Conservation (phyloP, 2,797 vertebrate genomes). For the Trichosurus vulpecula region DNA sequence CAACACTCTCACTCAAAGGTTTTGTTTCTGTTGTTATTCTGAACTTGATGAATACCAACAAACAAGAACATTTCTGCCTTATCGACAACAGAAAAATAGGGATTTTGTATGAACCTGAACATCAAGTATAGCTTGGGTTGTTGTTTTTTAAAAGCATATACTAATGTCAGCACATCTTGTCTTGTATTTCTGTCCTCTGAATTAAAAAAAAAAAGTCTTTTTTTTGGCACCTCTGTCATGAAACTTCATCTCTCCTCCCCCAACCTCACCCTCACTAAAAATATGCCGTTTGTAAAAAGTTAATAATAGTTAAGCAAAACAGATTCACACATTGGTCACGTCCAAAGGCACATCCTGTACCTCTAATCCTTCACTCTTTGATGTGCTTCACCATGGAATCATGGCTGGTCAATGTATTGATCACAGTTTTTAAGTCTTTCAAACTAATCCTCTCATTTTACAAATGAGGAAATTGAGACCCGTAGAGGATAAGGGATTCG, state of each 20-base stretch:
- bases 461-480: not conserved
- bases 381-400: not conserved
- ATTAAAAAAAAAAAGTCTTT: not conserved
- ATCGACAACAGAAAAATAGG: not conserved
- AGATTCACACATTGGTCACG: not conserved
- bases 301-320: not conserved
- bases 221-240: not conserved
- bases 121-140: not conserved
- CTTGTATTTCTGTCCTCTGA: not conserved
- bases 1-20: not conserved
- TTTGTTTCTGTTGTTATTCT: not conserved
- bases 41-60: not conserved
- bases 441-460: not conserved
- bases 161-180: not conserved
- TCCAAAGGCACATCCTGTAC: not conserved
- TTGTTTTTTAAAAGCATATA: not conserved
- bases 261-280: not conserved
- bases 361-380: not conserved
- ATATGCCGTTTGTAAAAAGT: not conserved
- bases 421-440: not conserved
- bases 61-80: not conserved
- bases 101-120: not conserved
- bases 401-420: not conserved
- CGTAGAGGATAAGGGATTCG: not conserved
- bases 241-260: not conserved